Evolutionary conservation across 1,140 invertebrate genomes (phyloP).

Genomic region (Pantala flavescens): DNA sequence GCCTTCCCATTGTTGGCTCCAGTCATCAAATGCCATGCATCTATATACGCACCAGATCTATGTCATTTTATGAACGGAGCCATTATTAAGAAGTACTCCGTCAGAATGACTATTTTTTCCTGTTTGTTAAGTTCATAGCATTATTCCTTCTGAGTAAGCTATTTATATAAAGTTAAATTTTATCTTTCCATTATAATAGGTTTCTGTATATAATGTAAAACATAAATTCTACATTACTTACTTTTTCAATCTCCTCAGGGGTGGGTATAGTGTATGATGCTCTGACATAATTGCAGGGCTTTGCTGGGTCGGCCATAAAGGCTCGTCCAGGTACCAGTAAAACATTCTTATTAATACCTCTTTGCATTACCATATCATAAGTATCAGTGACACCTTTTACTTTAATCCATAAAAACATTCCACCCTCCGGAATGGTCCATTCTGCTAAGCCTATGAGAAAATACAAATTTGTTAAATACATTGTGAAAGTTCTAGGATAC

Average conservation of each 20-base stretch:
- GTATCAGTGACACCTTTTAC: conserved; percentile 54
- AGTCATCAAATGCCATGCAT: too few relatives aligned
- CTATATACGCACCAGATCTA: too few relatives aligned
- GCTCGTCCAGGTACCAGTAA: conserved; percentile 58
- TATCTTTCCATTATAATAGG: too few relatives aligned
- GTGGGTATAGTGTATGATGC: conserved; percentile 54
- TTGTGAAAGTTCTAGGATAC: conserved; percentile 11
- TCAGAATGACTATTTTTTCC: too few relatives aligned
- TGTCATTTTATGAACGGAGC: too few relatives aligned
- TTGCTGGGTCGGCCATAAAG: conserved; percentile 47
- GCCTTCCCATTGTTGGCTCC: too few relatives aligned
- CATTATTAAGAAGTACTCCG: too few relatives aligned
- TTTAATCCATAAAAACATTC: conserved; percentile 70
- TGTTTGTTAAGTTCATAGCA: too few relatives aligned
- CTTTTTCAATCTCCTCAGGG: conserved; percentile 50
- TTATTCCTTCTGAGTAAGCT: too few relatives aligned
- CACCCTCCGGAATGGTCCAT: conserved; percentile 53
- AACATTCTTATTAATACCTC: conserved; percentile 44
- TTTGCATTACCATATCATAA: conserved; percentile 57
- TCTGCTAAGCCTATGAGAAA: conserved; percentile 44
- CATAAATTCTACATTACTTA: conserved; percentile 23
- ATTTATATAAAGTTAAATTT: too few relatives aligned
- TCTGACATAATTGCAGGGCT: conserved; percentile 52
- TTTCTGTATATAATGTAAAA: too few relatives aligned
- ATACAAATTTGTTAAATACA: conserved; percentile 7